Evolutionary conservation across 2,888 invertebrate genomes (phyloP).

Genomic region (Pantelozetes paolii): DNA sequence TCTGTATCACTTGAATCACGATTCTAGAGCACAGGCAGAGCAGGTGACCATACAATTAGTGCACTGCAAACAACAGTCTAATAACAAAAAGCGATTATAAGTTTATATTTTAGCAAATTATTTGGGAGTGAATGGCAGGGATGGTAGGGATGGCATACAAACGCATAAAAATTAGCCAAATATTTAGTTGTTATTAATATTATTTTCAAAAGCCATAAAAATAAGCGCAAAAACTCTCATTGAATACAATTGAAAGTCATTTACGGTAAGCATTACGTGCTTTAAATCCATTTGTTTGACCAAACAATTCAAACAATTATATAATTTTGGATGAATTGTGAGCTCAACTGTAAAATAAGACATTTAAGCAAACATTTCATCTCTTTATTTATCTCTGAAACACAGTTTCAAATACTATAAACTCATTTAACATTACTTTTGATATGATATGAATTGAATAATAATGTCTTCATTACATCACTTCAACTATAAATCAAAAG

Average conservation of each 20-base stretch:
- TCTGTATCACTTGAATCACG: slow-evolving; percentile 12
- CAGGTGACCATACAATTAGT: slow-evolving; percentile 27
- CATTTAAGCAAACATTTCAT: slow-evolving; percentile 14
- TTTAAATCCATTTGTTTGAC: slow-evolving; percentile 11
- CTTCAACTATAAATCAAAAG: slow-evolving; percentile 9
- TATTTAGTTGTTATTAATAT: background rate
- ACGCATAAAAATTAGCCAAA: background rate
- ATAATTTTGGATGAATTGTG: background rate
- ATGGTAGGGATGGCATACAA: background rate
- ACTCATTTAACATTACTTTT: background rate
- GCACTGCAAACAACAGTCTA: background rate
- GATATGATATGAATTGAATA: slow-evolving; percentile 15
- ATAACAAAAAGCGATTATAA: background rate
- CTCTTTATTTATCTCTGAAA: background rate
- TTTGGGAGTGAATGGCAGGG: background rate
- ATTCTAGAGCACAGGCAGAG: background rate
- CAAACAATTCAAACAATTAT: slow-evolving; percentile 27
- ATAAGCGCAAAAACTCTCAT: background rate
- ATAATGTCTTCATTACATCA: slow-evolving; percentile 10
- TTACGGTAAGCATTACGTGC: slow-evolving; percentile 20
- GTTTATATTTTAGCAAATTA: slow-evolving; percentile 16
- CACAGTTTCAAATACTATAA: slow-evolving; percentile 6
- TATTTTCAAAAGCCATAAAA: background rate
- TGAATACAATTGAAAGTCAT: background rate
- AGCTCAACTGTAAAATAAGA: slow-evolving; percentile 19